Percentiles rank a stretch among this genome's conserved stretches.
phyloP scores from a whole-genome alignment of 2,888 invertebrate genomes.

The Morpho achilles region DNA sequence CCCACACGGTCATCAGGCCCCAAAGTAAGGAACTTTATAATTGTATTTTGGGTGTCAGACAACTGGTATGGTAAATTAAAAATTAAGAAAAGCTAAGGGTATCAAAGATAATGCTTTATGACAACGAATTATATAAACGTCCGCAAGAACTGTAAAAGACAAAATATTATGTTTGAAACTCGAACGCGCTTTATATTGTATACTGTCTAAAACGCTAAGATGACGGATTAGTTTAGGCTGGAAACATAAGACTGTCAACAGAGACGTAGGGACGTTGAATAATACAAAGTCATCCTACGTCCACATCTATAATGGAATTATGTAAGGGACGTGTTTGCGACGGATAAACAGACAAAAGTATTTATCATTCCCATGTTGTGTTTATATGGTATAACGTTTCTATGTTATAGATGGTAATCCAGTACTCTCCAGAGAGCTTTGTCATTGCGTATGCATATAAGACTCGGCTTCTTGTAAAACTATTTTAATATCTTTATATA shows the following conservation, averaged over 20 bases:
- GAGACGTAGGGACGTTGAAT: slow-evolving; percentile 29
- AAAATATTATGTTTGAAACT: too few species aligned
- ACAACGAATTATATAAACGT: too few species aligned
- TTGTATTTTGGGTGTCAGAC: too few species aligned
- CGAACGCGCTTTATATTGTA: neutral
- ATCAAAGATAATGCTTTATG: too few species aligned
- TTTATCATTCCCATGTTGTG: slow-evolving; percentile 32
- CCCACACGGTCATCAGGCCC: too few species aligned
- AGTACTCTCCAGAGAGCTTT: too few species aligned
- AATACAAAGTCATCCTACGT: slow-evolving; percentile 30
- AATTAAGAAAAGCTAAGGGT: too few species aligned
- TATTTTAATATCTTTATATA: too few species aligned
- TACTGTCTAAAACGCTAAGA: slow-evolving; percentile 3
- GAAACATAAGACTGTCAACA: slow-evolving; percentile 24
- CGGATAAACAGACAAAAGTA: slow-evolving; percentile 36
- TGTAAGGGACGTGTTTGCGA: slow-evolving; percentile 36
- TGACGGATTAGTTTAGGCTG: slow-evolving; percentile 10
- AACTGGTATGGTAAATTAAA: too few species aligned
- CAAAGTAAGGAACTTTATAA: too few species aligned
- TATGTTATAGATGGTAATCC: slow-evolving; percentile 7
- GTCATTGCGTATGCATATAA: neutral
- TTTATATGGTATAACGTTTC: slow-evolving; percentile 32
- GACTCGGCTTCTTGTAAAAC: neutral
- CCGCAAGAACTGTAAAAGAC: too few species aligned
- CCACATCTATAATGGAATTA: slow-evolving; percentile 37